These are phyloP conservation scores for Pelodytes ibericus DNA, from an alignment of 2,797 vertebrate species.

Conservation along the genomic window DNA sequence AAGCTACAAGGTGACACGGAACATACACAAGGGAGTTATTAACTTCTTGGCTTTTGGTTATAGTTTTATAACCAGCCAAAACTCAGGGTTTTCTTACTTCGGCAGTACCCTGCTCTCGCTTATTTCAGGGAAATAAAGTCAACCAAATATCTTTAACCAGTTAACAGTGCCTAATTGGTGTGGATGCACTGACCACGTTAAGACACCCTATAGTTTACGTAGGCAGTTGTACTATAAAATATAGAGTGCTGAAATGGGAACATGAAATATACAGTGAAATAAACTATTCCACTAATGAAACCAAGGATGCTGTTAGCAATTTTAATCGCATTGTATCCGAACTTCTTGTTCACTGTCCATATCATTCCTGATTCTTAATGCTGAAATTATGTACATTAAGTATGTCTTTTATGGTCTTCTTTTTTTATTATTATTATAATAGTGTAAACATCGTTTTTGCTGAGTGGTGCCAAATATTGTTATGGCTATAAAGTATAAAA, in stretches of 20 bases:
- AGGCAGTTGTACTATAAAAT: not conserved
- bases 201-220: not conserved
- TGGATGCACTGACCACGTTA: not conserved
- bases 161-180: not conserved
- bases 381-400: conserved; percentile 47
- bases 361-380: conserved; percentile 34
- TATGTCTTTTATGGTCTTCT: conserved; percentile 24
- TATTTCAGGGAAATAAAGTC: conserved; percentile 41
- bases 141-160: conserved; percentile 33
- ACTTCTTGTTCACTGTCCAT: conserved; percentile 28
- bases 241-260: conserved; percentile 6
- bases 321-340: conserved; percentile 14
- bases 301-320: not conserved
- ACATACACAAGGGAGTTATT: not conserved
- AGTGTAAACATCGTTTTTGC: conserved; percentile 36
- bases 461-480: conserved; percentile 51
- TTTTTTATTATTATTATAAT: conserved; percentile 12
- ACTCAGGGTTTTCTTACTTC: conserved; percentile 27
- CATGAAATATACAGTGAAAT: conserved; percentile 4
- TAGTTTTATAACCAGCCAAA: not conserved
- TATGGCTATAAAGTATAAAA: conserved; percentile 33
- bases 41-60: not conserved
- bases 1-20: too few species aligned
- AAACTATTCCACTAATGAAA: not conserved
- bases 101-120: not conserved